These are phyloP conservation scores for Huso huso DNA, from an alignment of 2,797 vertebrate genomes.

Conservation along the genomic window DNA sequence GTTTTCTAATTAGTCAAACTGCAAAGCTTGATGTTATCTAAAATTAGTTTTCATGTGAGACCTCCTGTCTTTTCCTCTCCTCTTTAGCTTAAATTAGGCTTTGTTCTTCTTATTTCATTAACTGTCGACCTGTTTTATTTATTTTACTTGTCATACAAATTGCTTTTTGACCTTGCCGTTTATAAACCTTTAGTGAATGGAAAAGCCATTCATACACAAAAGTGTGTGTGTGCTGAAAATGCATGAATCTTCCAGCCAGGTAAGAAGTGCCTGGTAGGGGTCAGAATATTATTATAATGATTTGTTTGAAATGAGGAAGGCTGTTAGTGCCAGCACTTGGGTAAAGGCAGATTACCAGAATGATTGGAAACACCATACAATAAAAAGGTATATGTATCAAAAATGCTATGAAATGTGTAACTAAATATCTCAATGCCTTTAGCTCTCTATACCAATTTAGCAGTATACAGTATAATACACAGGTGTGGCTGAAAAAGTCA, in stretches of 20 bases:
- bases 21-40: conserved; percentile 54
- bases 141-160: conserved; percentile 55
- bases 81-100: conserved; percentile 48
- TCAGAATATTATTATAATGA: conserved; percentile 37
- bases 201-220: conserved; percentile 56
- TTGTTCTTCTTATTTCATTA: conserved; percentile 61
- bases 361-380: too few relatives aligned
- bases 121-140: conserved; percentile 60
- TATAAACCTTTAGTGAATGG: conserved; percentile 57
- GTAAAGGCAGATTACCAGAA: too few relatives aligned
- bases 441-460: too few relatives aligned
- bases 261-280: conserved; percentile 38
- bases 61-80: conserved; percentile 38
- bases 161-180: conserved; percentile 64
- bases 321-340: too few relatives aligned
- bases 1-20: conserved; percentile 60
- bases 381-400: too few relatives aligned
- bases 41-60: conserved; percentile 60
- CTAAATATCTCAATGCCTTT: too few relatives aligned
- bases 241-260: conserved; percentile 50
- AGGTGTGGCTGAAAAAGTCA: too few relatives aligned
- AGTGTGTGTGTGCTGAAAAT: conserved; percentile 39
- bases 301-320: too few relatives aligned
- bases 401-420: too few relatives aligned
- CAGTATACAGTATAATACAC: too few relatives aligned